These are phyloP conservation scores for Notodonta ziczac DNA, from an alignment of 2,888 invertebrate species.

Conservation along the genomic window DNA sequence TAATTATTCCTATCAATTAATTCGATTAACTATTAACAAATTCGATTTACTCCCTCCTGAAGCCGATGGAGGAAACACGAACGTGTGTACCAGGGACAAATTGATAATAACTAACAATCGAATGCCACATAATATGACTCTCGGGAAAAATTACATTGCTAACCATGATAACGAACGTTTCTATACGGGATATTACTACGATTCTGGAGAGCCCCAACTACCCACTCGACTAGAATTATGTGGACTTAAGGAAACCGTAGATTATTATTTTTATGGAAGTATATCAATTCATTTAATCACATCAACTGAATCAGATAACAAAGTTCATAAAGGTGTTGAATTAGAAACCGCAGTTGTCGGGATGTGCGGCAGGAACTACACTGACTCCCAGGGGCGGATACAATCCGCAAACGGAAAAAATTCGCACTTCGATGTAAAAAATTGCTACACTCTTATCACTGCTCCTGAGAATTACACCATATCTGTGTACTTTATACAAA, in stretches of 20 bases:
- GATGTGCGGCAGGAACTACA: constrained; percentile 86
- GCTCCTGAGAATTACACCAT: constrained; percentile 88
- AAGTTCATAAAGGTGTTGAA: constrained; percentile 86
- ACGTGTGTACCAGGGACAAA: constrained; percentile 64
- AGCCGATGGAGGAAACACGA: constrained; percentile 28
- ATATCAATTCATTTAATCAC: constrained; percentile 59
- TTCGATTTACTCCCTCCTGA: constrained; percentile 56
- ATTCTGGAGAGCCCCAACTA: constrained; percentile 16
- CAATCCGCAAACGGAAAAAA: constrained; percentile 49
- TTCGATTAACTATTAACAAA: constrained; percentile 19
- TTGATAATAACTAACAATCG: constrained; percentile 53
- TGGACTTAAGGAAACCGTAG: constrained; percentile 54
- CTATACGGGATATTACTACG: constrained; percentile 44
- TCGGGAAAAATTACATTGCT: constrained; percentile 60
- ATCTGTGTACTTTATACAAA: constrained; percentile 84
- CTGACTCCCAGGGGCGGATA: constrained; percentile 88
- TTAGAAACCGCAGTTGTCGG: constrained; percentile 84
- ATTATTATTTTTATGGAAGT: constrained; percentile 59
- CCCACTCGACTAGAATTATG: constrained; percentile 54
- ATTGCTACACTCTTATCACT: constrained; percentile 88
- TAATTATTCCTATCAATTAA: not conserved
- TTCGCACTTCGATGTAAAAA: constrained; percentile 14
- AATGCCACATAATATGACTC: constrained; percentile 43
- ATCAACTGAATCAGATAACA: constrained; percentile 48
- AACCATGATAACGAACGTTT: constrained; percentile 46